Evolutionary conservation across 2,888 invertebrate species (phyloP).

Genomic region (Agonopterix arenella): DNA sequence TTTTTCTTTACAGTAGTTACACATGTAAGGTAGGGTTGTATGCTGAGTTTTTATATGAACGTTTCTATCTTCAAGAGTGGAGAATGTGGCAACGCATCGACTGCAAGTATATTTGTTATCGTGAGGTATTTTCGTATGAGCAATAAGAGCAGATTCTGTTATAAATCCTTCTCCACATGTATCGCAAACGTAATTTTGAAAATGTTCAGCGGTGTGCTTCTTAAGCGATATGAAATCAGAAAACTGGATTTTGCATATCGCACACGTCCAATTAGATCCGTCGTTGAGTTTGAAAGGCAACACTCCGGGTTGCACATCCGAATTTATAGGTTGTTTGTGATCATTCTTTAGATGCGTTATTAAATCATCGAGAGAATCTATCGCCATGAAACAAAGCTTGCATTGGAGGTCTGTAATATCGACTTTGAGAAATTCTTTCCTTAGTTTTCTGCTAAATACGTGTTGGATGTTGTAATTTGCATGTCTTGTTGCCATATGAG

Average conservation of each 20-base stretch:
- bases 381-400: slow-evolving; percentile 56
- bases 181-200: slow-evolving; percentile 65
- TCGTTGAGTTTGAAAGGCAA: slow-evolving; percentile 62
- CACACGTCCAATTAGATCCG: slow-evolving; percentile 60
- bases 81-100: slow-evolving; percentile 61
- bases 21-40: slow-evolving; percentile 59
- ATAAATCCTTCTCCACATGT: slow-evolving; percentile 69
- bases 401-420: slow-evolving; percentile 67
- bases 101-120: slow-evolving; percentile 64
- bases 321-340: slow-evolving; percentile 62
- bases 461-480: slow-evolving; percentile 57
- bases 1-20: slow-evolving; percentile 63
- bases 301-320: slow-evolving; percentile 62
- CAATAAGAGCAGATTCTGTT: slow-evolving; percentile 55
- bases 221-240: slow-evolving; percentile 57
- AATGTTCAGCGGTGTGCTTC: slow-evolving; percentile 63
- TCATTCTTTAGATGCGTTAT: slow-evolving; percentile 58
- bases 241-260: slow-evolving; percentile 59
- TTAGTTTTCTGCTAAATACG: slow-evolving; percentile 59
- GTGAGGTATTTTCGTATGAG: slow-evolving; percentile 60
- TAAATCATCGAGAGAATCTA: slow-evolving; percentile 55
- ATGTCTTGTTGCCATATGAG: slow-evolving; percentile 61
- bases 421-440: slow-evolving; percentile 62
- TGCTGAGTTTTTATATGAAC: slow-evolving; percentile 62
- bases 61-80: slow-evolving; percentile 56